Evolutionary conservation across 2,113 vertebrate genomes (phyloP), one percentile per base, ranked within the genome.

Genomic region (Ciconia maguari): DNA sequence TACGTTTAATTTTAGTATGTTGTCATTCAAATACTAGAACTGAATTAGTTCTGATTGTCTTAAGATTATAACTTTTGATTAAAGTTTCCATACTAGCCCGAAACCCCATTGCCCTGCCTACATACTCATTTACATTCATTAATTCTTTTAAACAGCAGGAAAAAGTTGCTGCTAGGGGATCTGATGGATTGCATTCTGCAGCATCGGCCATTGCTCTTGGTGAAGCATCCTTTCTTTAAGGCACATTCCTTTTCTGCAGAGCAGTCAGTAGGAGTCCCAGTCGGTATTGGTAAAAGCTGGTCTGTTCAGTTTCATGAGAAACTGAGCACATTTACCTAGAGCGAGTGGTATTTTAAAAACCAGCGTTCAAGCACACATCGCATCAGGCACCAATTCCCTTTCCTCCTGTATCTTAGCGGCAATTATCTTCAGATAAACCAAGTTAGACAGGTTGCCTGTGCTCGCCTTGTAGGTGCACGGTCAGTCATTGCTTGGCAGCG

Each of bases 291-390:
- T n/a, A 52, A 55, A 42, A 62, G 66, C 68, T 48, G 71, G 1
- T 48, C 21, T 87, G 42, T 21, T 38, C 3, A 6, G 19, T 6
- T 34, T 27, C 13, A 1, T 21, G 62, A 44, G 48, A 20, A 70
- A 2, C 30, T 3, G 58, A 51, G 34, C 16, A 6, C 26, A 0
- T 38, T 41, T 6, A 11, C 22, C 34, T 78, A 27, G 21, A 41
- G 29, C 6, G 6, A 57, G 2, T 7, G 58, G 8, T 4, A 0
- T 60, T 89, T 61, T 11, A 46, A 30, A 9, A 14, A 10, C 5
- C 2, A 2, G 4, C 13, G 22, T 7, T 55, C 25, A 69, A 41
- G 25, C 54, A 27, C 22, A 2, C 9, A 1, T 10, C 27, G 3
- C 38, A 22, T 38, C 55, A 52, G 69, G 46, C 34, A 29, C 41